Conservation (phyloP, 1,140 invertebrate genomes). For the Bombus sylvicola region DNA sequence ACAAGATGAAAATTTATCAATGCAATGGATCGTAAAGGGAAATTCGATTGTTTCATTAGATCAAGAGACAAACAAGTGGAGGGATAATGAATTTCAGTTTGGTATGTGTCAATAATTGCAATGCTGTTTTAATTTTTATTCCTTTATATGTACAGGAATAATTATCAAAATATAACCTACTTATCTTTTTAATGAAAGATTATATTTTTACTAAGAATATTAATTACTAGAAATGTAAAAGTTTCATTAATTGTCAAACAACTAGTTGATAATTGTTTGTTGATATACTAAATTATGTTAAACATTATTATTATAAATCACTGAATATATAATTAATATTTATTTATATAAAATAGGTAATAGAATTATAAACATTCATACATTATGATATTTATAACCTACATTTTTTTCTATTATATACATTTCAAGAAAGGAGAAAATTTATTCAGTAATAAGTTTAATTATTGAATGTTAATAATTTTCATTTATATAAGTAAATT, state of each 20-base stretch:
- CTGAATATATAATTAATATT: not conserved
- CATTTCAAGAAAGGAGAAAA: not conserved
- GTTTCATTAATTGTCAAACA: not conserved
- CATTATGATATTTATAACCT: not conserved
- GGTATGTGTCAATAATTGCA: conserved; percentile 72
- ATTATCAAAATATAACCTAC: conserved; percentile 19
- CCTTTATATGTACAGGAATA: not conserved
- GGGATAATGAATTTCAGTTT: conserved; percentile 79
- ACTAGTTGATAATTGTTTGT: not conserved
- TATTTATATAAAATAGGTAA: not conserved
- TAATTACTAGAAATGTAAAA: not conserved
- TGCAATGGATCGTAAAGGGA: conserved; percentile 85
- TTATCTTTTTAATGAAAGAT: not conserved
- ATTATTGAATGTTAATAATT: not conserved
- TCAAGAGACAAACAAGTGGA: conserved; percentile 71
- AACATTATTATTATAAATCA: not conserved
- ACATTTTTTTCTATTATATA: not conserved
- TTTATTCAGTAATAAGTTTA: not conserved
- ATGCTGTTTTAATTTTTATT: not conserved
- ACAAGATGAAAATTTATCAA: conserved; percentile 83
- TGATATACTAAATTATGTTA: too few relatives aligned
- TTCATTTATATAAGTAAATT: not conserved
- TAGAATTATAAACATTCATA: not conserved
- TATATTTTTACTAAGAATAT: not conserved
- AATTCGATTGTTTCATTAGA: conserved; percentile 85